Percentiles rank a stretch among this genome's conserved stretches.
phyloP scores from a whole-genome alignment of 2,888 invertebrate genomes.

The Frankliniella intonsa region DNA sequence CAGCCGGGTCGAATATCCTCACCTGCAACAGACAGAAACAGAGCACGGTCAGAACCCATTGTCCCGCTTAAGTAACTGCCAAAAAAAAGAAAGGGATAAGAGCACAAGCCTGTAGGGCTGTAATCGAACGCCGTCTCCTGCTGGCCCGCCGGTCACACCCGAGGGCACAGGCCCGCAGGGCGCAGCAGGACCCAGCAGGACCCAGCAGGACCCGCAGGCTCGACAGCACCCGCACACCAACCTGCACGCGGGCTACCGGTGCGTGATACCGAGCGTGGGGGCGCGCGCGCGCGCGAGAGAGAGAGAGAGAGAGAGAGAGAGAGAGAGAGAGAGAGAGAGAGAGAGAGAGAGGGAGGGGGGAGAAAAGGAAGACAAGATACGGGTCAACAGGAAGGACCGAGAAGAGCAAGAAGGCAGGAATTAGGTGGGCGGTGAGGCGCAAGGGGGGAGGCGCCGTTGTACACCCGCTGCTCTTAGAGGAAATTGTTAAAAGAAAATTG shows the following conservation, averaged over 20 bases:
- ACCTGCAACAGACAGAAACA: too few species aligned
- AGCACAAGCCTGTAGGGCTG: too few species aligned
- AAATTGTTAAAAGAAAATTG: too few species aligned
- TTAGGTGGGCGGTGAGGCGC: not conserved
- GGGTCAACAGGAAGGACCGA: not conserved
- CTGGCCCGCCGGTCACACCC: not conserved
- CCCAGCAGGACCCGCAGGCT: not conserved
- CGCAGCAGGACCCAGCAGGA: not conserved
- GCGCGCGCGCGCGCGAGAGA: too few species aligned
- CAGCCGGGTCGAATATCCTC: too few species aligned
- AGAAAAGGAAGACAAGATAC: not conserved
- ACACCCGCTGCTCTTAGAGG: too few species aligned
- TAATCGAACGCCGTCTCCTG: too few species aligned
- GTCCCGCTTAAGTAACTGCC: too few species aligned
- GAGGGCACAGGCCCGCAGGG: not conserved
- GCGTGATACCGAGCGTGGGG: constrained; percentile 6
- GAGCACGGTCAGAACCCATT: too few species aligned
- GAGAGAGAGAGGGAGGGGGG: not conserved
- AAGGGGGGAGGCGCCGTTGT: too few species aligned
- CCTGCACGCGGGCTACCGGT: not conserved
- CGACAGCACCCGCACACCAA: not conserved
- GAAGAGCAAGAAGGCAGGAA: not conserved
- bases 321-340: not conserved
- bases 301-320: not conserved
- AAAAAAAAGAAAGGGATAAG: too few species aligned